phyloP scores from a whole-genome alignment of 2,113 vertebrate genomes.

The Cinclus mexicanus region DNA sequence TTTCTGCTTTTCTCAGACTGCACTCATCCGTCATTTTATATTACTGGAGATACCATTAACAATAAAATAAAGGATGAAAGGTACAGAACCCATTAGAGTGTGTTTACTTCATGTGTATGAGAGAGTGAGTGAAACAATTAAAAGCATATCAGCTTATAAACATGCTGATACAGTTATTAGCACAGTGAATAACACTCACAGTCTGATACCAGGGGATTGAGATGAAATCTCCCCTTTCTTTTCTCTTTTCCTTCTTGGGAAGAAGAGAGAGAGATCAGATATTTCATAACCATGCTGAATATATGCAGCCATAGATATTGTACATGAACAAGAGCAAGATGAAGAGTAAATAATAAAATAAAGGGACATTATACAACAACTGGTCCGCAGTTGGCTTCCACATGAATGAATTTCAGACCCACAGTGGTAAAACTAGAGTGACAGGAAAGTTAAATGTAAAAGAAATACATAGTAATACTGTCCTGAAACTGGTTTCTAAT shows the following conservation, averaged over 20 bases:
- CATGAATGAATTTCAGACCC: neutral
- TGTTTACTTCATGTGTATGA: constrained; percentile 62
- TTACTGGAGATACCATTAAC: constrained; percentile 79
- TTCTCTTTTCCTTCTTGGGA: constrained; percentile 3
- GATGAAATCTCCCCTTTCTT: constrained; percentile 33
- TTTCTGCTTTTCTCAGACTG: constrained; percentile 70
- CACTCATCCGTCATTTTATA: constrained; percentile 78
- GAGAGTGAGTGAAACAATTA: constrained; percentile 74
- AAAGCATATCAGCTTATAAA: constrained; percentile 74
- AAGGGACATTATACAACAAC: neutral
- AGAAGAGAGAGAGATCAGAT: neutral
- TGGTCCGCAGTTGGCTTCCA: neutral
- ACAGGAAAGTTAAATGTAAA: neutral
- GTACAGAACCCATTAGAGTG: constrained; percentile 73
- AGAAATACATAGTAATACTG: neutral
- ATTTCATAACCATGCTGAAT: neutral
- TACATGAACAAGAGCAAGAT: constrained; percentile 10
- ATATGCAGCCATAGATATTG: neutral
- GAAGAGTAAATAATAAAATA: constrained; percentile 38
- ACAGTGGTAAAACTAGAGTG: neutral
- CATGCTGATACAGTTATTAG: constrained; percentile 76
- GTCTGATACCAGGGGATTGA: constrained; percentile 35
- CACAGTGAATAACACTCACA: constrained; percentile 59
- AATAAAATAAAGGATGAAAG: constrained; percentile 73
- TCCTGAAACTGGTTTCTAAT: neutral